A percentile compares a stretch with the other conserved stretches of the same genome.
Conservation (phyloP, 2,888 invertebrate genomes). For the Rhabditophanes sp. region DNA sequence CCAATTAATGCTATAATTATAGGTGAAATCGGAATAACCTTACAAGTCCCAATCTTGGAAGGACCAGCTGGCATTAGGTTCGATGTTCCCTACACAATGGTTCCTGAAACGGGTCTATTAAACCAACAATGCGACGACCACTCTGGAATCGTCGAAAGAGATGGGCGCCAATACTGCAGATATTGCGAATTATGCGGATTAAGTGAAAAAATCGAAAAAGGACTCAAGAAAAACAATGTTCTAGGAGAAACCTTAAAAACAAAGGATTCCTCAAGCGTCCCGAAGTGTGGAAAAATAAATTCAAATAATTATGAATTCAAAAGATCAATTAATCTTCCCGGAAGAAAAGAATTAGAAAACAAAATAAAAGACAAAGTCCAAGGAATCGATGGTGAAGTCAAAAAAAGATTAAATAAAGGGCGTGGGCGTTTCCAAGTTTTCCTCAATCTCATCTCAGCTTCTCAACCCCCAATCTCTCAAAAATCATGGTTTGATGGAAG, state of each 20-base stretch:
- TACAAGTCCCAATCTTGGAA: constrained; percentile 41
- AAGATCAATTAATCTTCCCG: constrained; percentile 26
- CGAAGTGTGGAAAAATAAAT: constrained; percentile 18
- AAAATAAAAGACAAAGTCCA: constrained; percentile 35
- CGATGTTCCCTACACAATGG: constrained; percentile 41
- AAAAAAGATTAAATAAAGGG: constrained; percentile 36
- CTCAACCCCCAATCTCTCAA: constrained; percentile 30
- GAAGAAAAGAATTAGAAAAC: constrained; percentile 22
- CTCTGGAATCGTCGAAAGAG: constrained; percentile 38
- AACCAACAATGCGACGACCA: constrained; percentile 38
- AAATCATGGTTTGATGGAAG: constrained; percentile 34
- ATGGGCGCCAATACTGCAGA: constrained; percentile 38
- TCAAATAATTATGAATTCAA: constrained; percentile 22
- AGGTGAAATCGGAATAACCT: constrained; percentile 39
- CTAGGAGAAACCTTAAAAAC: constrained; percentile 18
- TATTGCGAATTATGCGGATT: constrained; percentile 41
- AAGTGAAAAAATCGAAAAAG: constrained; percentile 27
- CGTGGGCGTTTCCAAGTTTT: constrained; percentile 42
- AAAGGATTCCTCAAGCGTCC: constrained; percentile 15
- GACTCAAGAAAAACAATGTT: constrained; percentile 25
- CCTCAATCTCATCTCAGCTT: constrained; percentile 36
- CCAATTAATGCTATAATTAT: no score
- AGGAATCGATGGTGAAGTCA: constrained; percentile 39
- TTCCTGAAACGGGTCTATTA: constrained; percentile 36
- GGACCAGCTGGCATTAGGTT: constrained; percentile 41